Evolutionary conservation across 2,113 vertebrate species (phyloP).

Genomic region (Perca flavescens): DNA sequence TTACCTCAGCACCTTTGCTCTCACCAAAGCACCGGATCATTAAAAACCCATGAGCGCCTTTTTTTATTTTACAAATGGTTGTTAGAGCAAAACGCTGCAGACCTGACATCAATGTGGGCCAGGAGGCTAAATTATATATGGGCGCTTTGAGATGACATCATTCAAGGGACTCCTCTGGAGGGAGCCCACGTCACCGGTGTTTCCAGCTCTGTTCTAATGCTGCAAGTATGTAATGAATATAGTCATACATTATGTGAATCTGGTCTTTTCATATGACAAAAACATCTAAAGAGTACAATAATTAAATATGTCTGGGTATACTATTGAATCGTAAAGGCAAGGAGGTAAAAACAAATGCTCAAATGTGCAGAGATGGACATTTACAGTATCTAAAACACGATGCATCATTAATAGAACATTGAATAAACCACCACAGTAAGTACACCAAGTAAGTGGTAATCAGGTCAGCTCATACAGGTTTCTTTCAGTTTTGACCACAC

Average conservation of each 20-base stretch:
- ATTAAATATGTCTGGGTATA: not conserved
- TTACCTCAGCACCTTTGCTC: slow-evolving; percentile 38
- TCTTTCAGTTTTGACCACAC: too few relatives aligned
- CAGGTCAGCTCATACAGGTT: not conserved
- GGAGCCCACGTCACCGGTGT: not conserved
- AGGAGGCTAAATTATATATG: slow-evolving; percentile 59
- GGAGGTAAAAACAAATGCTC: not conserved
- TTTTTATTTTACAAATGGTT: slow-evolving; percentile 12
- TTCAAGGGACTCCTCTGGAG: slow-evolving; percentile 15
- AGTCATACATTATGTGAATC: not conserved
- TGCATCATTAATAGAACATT: not conserved
- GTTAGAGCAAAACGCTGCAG: slow-evolving; percentile 37
- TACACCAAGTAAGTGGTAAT: not conserved
- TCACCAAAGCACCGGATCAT: slow-evolving; percentile 46
- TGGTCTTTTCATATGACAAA: not conserved
- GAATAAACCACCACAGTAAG: not conserved
- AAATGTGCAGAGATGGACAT: not conserved
- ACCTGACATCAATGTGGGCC: slow-evolving; percentile 38
- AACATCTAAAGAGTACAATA: not conserved
- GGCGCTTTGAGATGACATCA: slow-evolving; percentile 54
- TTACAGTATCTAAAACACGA: not conserved
- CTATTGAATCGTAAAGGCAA: not conserved
- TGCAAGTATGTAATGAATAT: not conserved
- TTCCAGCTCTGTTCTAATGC: not conserved
- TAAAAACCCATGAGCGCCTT: slow-evolving; percentile 59